Conservation (phyloP, 2,113 vertebrate genomes). For the Neofelis nebulosa region DNA sequence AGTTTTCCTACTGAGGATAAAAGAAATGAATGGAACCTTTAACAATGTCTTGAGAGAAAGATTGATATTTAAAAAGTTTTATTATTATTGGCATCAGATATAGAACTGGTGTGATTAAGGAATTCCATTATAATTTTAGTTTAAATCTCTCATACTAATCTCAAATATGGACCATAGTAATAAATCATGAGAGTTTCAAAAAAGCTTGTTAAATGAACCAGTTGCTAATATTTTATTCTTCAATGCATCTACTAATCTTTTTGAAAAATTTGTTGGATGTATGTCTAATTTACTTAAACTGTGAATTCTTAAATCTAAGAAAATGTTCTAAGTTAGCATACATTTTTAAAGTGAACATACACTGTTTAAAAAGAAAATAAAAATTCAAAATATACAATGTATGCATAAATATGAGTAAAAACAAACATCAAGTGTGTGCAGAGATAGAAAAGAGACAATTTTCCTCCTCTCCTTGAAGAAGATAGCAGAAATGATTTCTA, state of each 20-base stretch:
- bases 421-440: slow-evolving; percentile 24
- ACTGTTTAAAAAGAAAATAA: neutral
- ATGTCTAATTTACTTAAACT: slow-evolving; percentile 9
- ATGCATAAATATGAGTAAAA: slow-evolving; percentile 26
- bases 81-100: slow-evolving; percentile 18
- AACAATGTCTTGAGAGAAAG: neutral
- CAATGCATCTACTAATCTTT: neutral
- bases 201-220: slow-evolving; percentile 55
- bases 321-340: neutral
- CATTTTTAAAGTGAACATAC: slow-evolving; percentile 11
- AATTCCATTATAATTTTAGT: slow-evolving; percentile 41
- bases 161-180: neutral
- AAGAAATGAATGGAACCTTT: neutral
- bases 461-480: neutral
- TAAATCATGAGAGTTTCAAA: slow-evolving; percentile 40
- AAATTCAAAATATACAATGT: neutral
- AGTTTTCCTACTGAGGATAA: neutral
- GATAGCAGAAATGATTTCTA: neutral
- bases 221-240: slow-evolving; percentile 37
- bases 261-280: slow-evolving; percentile 15
- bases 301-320: slow-evolving; percentile 13
- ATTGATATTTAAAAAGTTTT: neutral
- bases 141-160: neutral
- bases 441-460: neutral
- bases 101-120: neutral